These are phyloP conservation scores for Pachyuromys duprasi DNA, from an alignment of 2,797 vertebrate genomes.

Conservation along the genomic window DNA sequence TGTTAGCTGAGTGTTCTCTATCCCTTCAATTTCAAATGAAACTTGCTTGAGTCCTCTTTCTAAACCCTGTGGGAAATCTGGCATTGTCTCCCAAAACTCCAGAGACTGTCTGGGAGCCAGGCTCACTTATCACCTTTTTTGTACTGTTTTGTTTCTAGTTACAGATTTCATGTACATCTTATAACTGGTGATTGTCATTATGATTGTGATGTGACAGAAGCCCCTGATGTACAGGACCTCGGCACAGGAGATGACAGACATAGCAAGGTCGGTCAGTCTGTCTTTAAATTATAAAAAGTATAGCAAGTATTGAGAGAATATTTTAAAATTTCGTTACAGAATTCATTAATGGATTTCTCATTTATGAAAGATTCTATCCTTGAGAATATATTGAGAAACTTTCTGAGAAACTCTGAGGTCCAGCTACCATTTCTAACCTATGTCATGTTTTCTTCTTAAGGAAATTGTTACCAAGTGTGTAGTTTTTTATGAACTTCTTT, in stretches of 20 bases:
- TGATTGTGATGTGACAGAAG: background rate
- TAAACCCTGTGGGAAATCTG: background rate
- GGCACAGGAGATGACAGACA: background rate
- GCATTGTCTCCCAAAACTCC: background rate
- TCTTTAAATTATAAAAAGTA: background rate
- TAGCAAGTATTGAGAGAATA: background rate
- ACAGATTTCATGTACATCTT: background rate
- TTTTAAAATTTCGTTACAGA: background rate
- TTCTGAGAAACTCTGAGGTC: background rate
- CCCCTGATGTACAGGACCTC: background rate
- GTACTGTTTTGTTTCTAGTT: background rate
- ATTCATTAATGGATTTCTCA: slow-evolving; percentile 32
- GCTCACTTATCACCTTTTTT: background rate
- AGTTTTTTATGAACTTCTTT: background rate
- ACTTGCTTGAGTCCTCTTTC: background rate
- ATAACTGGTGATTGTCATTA: background rate
- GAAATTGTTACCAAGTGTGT: background rate
- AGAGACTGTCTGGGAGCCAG: background rate
- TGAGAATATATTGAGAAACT: background rate
- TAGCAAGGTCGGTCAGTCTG: background rate
- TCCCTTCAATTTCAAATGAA: background rate
- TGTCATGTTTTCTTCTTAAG: background rate
- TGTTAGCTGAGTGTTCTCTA: background rate
- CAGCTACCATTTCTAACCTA: background rate
- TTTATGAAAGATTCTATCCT: background rate